Evolutionary conservation across 2,797 vertebrate genomes (phyloP), one percentile per base, ranked within the genome.

Genomic region (Rhabdomys pumilio): DNA sequence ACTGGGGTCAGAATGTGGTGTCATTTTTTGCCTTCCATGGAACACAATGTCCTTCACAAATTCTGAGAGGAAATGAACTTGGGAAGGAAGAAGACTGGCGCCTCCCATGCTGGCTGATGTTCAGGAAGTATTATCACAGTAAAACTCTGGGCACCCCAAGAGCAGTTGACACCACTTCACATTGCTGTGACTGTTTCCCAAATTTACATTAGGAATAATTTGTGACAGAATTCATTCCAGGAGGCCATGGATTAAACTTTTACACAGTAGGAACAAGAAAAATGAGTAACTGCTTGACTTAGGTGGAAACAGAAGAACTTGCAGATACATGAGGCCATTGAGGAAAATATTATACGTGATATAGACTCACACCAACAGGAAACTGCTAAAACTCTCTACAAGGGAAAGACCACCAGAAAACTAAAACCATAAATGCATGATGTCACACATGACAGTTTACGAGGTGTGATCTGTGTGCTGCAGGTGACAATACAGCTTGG

Each of bases 101-200:
- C 6, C 9, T 34, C 34, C 53, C 2, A n/a, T n/a, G 57, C 50
- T 73, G 63, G 1, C 15, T 85, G 65, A 61, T 86, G 80, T 29
- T 77, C 41, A 59, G 61, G 53, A 84, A 91, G 80, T 76, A 79
- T 34, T 19, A 55, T 29, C 55, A 53, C 80, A 87, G 63, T 87
- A 81, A 91, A 75, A 81, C 26, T 63, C 38, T 22, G 12, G 53
- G 44, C 81, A 59, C 38, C 67, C 67, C 31, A 47, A 76, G 76
- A 91, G 86, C 77, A 94, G 85, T 75, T 79, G 88, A 69, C 12
- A 29, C 34, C 17, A 9, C 47, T 89, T 95, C 47, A 34, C 55
- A 81, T 96, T 61, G 80, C 89, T 89, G 76, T 84, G 91, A 69
- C 59, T 79, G 9, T 77, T 57, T 94, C 44, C 8, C 55, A 83